phyloP scores from a whole-genome alignment of 1,140 invertebrate species.

The Drosophila baimaii region DNA sequence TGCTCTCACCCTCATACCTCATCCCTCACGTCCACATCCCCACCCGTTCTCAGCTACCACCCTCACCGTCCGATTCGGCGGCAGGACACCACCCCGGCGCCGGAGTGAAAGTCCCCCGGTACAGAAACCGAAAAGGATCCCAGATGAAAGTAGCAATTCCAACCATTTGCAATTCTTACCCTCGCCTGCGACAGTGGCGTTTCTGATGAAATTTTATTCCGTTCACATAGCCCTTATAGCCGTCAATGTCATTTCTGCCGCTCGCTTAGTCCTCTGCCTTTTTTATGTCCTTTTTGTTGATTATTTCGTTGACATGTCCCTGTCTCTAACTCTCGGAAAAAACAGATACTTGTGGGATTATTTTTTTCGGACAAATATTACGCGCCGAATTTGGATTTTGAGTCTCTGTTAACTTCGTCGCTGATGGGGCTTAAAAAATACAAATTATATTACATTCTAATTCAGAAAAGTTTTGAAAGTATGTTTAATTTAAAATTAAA shows the following conservation, averaged over 20 bases:
- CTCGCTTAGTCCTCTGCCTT: conserved; percentile 57
- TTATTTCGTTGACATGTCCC: conserved; percentile 78
- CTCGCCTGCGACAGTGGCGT: conserved; percentile 62
- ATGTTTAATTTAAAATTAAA: not conserved
- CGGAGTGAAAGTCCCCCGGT: conserved; percentile 71
- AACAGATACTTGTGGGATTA: conserved; percentile 11
- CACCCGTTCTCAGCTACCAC: conserved; percentile 17
- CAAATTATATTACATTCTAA: not conserved
- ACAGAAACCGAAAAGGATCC: conserved; percentile 51
- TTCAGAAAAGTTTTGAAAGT: not conserved
- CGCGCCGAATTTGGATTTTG: not conserved
- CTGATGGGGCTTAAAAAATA: not conserved
- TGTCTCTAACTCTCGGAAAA: conserved; percentile 7
- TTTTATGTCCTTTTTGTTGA: conserved; percentile 71
- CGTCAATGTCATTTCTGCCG: conserved; percentile 79
- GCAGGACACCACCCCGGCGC: conserved; percentile 22
- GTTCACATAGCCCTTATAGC: conserved; percentile 77
- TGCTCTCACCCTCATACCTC: conserved; percentile 24
- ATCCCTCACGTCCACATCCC: conserved; percentile 9
- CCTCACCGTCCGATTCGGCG: conserved; percentile 2
- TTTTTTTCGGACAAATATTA: conserved; percentile 22
- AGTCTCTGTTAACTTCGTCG: not conserved
- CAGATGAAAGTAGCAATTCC: conserved; percentile 79
- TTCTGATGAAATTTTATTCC: conserved; percentile 81
- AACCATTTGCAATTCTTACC: conserved; percentile 76